phyloP scores from a whole-genome alignment of 2,888 invertebrate species.

The Anoncus sp. region DNA sequence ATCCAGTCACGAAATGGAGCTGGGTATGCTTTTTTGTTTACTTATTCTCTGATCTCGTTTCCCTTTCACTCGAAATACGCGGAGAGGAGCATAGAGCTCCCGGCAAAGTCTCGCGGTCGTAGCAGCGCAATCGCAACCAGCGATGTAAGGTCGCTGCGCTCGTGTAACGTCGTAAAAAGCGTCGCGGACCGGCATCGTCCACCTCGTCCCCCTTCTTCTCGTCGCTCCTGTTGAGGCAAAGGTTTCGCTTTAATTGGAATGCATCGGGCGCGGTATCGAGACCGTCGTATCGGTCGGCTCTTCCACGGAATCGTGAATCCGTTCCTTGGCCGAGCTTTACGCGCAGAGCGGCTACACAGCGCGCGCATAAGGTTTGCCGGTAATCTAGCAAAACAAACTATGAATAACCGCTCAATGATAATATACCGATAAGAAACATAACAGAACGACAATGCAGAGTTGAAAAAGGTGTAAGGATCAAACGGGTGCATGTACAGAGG shows the following conservation, averaged over 20 bases:
- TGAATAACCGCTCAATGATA: conserved; percentile 44
- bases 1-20: conserved; percentile 29
- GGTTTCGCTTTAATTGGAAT: conserved; percentile 80
- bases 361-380: conserved; percentile 42
- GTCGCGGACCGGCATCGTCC: conserved; percentile 67
- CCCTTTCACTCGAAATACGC: conserved; percentile 37
- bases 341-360: conserved; percentile 1
- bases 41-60: conserved; percentile 37
- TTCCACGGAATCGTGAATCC: conserved; percentile 81
- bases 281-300: conserved; percentile 74
- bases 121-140: conserved; percentile 50
- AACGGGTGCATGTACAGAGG: conserved; percentile 7
- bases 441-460: conserved; percentile 30
- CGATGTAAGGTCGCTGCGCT: conserved; percentile 58
- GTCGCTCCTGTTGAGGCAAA: conserved; percentile 69
- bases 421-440: conserved; percentile 34
- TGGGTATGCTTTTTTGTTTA: conserved; percentile 1
- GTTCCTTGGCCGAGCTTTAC: conserved; percentile 59
- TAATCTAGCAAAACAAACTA: conserved; percentile 47
- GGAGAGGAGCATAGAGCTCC: conserved; percentile 48
- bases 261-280: conserved; percentile 74
- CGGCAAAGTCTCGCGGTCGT: conserved; percentile 39
- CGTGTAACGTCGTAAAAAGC: conserved; percentile 59
- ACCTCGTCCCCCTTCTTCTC: conserved; percentile 32
- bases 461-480: conserved; percentile 15